Evolutionary conservation across 2,888 invertebrate species (phyloP).

Genomic region (Mantis religiosa): DNA sequence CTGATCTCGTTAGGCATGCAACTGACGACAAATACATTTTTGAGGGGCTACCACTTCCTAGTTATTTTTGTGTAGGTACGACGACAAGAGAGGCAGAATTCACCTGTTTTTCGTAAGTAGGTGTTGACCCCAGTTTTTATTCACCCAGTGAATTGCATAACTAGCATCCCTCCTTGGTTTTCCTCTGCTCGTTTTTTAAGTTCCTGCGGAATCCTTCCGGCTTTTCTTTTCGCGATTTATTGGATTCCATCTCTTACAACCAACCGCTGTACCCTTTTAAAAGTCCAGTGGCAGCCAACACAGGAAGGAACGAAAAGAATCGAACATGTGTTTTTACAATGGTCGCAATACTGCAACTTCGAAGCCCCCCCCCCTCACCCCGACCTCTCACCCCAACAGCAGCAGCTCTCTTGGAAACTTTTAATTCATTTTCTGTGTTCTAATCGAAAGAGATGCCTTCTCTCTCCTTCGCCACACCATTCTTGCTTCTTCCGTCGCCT

Average conservation of each 20-base stretch:
- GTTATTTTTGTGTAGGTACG: no score
- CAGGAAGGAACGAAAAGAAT: background rate
- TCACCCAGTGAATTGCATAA: background rate
- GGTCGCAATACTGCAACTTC: background rate
- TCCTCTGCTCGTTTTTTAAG: background rate
- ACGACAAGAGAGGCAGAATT: no score
- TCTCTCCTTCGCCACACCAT: background rate
- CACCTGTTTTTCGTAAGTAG: background rate
- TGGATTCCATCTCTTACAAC: background rate
- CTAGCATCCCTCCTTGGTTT: background rate
- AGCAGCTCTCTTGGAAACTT: slow-evolving; percentile 13
- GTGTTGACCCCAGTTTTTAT: background rate
- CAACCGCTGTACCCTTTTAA: background rate
- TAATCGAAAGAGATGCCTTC: slow-evolving; percentile 7
- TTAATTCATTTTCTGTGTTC: slow-evolving; percentile 28
- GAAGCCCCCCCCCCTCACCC: no score
- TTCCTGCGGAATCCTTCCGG: background rate
- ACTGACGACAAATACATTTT: no score
- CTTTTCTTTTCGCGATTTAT: background rate
- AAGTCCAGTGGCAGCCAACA: background rate
- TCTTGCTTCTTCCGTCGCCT: background rate
- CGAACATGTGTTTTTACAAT: slow-evolving; percentile 4
- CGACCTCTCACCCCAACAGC: background rate
- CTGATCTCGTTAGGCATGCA: no score
- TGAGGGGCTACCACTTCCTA: no score